Percentiles rank a stretch among this genome's conserved stretches.
Conservation (phyloP, 2,113 vertebrate genomes). For the Platichthys stellatus region DNA sequence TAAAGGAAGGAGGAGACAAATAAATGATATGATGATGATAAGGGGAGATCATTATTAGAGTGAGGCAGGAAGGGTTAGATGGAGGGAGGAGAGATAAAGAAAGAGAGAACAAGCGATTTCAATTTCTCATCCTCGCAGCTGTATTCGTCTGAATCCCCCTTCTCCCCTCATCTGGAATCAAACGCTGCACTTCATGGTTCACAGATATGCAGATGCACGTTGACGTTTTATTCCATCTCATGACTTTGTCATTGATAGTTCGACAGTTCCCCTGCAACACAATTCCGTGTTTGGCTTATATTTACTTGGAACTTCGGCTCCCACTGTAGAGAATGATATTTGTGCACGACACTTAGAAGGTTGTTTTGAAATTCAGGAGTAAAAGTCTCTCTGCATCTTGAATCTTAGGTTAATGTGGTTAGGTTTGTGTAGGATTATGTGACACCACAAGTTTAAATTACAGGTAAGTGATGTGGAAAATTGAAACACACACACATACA, state of each 20-base stretch:
- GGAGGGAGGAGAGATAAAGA: slow-evolving; percentile 1
- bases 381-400: neutral
- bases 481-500: neutral
- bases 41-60: slow-evolving; percentile 9
- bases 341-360: neutral
- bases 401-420: neutral
- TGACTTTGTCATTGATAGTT: slow-evolving; percentile 6
- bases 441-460: neutral
- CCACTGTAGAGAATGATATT: slow-evolving; percentile 6
- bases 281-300: neutral
- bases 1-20: slow-evolving; percentile 14
- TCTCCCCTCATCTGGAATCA: neutral
- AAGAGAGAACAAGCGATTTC: neutral
- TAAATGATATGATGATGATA: slow-evolving; percentile 20
- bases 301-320: neutral
- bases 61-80: neutral
- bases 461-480: neutral
- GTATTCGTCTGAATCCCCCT: neutral
- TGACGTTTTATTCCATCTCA: neutral
- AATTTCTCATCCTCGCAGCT: neutral
- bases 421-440: neutral
- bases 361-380: neutral
- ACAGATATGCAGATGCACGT: neutral
- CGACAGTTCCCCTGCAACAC: neutral
- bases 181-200: neutral